Percentiles rank a stretch among this genome's conserved stretches.
These are phyloP conservation scores for Candoia aspera DNA, from an alignment of 2,113 vertebrate species.

Conservation along the genomic window DNA sequence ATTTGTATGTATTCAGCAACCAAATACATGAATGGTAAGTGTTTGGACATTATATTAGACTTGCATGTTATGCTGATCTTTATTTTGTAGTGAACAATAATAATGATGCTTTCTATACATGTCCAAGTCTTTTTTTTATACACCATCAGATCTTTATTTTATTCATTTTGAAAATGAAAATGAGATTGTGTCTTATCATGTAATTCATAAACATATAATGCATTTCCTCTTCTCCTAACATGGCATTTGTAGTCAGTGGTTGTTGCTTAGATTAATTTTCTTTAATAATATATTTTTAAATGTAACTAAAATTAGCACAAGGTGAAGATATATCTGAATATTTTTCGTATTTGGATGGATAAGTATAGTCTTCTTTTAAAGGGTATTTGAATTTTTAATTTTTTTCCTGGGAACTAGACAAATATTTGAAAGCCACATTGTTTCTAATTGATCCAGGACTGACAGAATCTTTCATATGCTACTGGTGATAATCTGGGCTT, in stretches of 20 bases:
- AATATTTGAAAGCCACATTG: background rate
- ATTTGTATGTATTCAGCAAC: constrained; percentile 95
- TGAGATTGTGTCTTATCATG: background rate
- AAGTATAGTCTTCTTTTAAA: background rate
- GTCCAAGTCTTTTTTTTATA: background rate
- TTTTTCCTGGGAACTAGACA: background rate
- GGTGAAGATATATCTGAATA: background rate
- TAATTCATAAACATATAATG: background rate
- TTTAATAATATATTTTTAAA: background rate
- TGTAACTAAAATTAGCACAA: background rate
- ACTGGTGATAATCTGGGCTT: background rate
- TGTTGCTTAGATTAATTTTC: background rate
- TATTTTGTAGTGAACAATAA: background rate
- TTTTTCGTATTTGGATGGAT: background rate
- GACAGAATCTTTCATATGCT: background rate
- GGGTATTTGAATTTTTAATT: background rate
- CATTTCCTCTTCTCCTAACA: background rate
- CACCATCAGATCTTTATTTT: background rate
- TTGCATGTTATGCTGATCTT: background rate
- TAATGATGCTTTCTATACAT: background rate
- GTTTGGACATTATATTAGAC: background rate
- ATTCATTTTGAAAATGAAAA: background rate
- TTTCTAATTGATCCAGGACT: background rate
- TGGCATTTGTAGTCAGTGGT: background rate
- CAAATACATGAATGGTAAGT: constrained; percentile 96